Evolutionary conservation across 2,888 invertebrate species (phyloP).

Genomic region (Acanthoscelides obtectus): DNA sequence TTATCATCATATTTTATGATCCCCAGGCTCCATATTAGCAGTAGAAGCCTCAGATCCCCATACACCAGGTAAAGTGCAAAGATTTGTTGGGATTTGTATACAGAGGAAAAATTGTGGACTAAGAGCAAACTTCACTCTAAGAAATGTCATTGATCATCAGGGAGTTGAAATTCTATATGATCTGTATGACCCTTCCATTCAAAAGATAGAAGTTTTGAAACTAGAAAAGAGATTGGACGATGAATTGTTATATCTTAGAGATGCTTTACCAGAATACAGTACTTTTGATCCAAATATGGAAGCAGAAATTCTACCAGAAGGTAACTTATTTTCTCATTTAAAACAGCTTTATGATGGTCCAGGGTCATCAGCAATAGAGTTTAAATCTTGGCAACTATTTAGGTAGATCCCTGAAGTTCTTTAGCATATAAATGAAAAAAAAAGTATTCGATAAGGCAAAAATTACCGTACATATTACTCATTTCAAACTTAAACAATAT

Average conservation of each 20-base stretch:
- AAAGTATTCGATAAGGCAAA: too few species aligned
- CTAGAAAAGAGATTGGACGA: constrained; percentile 92
- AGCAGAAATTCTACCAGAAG: constrained; percentile 72
- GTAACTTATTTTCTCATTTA: constrained; percentile 33
- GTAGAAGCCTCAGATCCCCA: constrained; percentile 84
- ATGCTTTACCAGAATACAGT: constrained; percentile 87
- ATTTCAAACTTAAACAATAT: not conserved
- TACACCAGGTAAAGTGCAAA: constrained; percentile 75
- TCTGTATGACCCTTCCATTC: constrained; percentile 90
- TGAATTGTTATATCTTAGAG: constrained; percentile 80
- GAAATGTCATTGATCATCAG: constrained; percentile 86
- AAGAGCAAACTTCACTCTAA: constrained; percentile 76
- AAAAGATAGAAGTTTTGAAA: constrained; percentile 82
- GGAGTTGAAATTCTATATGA: constrained; percentile 71
- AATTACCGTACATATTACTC: too few species aligned
- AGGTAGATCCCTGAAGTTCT: not conserved
- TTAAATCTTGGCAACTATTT: not conserved
- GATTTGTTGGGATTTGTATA: constrained; percentile 94
- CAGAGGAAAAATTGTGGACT: constrained; percentile 77
- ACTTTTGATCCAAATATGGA: constrained; percentile 93
- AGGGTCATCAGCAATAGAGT: not conserved
- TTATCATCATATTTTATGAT: not conserved
- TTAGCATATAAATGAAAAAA: too few species aligned
- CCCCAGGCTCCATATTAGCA: constrained; percentile 77
- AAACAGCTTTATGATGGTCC: too few species aligned